Evolutionary conservation across 2,888 invertebrate species (phyloP), one percentile per base, ranked within the genome.

Genomic region (Leptothorax acervorum): DNA sequence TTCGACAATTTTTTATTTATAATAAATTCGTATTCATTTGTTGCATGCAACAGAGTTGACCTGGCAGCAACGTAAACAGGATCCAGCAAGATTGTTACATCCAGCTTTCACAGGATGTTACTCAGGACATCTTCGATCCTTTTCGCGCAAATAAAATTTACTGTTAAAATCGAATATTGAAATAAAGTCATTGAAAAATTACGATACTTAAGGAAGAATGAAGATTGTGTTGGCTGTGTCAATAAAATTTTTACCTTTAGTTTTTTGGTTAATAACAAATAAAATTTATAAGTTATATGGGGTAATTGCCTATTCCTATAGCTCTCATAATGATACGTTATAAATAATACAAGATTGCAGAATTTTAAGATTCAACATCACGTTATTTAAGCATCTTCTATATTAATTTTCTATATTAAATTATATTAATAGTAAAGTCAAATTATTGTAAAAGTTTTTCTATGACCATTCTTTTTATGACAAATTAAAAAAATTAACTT

Each of bases 41-140:
- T 94, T 94, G 93, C 93, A 93, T 94, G 93, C 92, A 90, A 92
- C 94, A 94, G 94, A 93, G 89, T 91, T 91, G 93, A 93, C 88
- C 89, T 89, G 89, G 88, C 90, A 87, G 86, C 91, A 74, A 89
- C 91, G 78, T 92, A 90, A 92, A 89, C 85, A 86, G 85, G 88
- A 85, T 84, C 75, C 85, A 82, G 74, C 82, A 81, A 84, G 83
- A 81, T 88, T 88, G 85, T 75, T 75, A 48, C 65, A 75, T 84
- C 85, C 86, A 85, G 86, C 88, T 73, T 83, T 83, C 86, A 83
- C 86, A 83, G 87, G 78, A 79, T 78, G 83, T 87, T 75, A 60
- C 86, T 78, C 76, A 78, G 68, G 68, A 68, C 28, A 55, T n/a
- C 68, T 78, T 42, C 23, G 23, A 23, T 23, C 28, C 39, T 75